Evolutionary conservation across 2,113 vertebrate species (phyloP), one percentile per base, ranked within the genome.

Genomic region (Silurus glanis): DNA sequence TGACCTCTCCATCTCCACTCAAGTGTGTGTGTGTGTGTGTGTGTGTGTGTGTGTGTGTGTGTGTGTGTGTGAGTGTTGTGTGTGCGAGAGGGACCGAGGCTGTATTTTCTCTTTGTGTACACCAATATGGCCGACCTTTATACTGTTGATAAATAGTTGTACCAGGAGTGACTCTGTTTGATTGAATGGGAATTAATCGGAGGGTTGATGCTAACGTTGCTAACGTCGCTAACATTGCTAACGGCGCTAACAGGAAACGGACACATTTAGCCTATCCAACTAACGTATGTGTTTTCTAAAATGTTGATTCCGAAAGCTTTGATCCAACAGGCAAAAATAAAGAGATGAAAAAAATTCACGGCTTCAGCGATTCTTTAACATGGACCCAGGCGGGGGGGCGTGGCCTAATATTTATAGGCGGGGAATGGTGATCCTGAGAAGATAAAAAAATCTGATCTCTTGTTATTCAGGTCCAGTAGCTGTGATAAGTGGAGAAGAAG

Each of bases 401-500:
- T 47, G 72, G 72, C 21, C 10, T 51, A 76, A 25, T 0, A 23
- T 53, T 25, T 55, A 23, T 0, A 25, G 23, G 47, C 4, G 1
- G 74, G 49, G 9, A 37, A 28, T 16, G 0, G 5, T 69, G 25
- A 4, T 10, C 23, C 62, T 28, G 25, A 28, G 25, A 67, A 47
- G 69, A 45, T 17, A 17, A 71, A 45, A 16, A 17, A 19, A 71
- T 14, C 2, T 51, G 37, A 81, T 89, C 53, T 58, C 62, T 37
- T 85, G 19, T 72, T 19, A 74, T 88, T 14, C 90, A 99, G 97
- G 97, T 90, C 97, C 98, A 0, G 97, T 97, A 86, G 97, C 98
- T 8, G 98, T 98, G 88, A 99, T 99, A 92, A 99, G 96, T 3
- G 97, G 97, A 0, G 98, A 99, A 90, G 98, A 99, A 90, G 97